These are phyloP conservation scores for Thamnophis sirtalis DNA, from an alignment of 2,113 vertebrate genomes.

Conservation along the genomic window DNA sequence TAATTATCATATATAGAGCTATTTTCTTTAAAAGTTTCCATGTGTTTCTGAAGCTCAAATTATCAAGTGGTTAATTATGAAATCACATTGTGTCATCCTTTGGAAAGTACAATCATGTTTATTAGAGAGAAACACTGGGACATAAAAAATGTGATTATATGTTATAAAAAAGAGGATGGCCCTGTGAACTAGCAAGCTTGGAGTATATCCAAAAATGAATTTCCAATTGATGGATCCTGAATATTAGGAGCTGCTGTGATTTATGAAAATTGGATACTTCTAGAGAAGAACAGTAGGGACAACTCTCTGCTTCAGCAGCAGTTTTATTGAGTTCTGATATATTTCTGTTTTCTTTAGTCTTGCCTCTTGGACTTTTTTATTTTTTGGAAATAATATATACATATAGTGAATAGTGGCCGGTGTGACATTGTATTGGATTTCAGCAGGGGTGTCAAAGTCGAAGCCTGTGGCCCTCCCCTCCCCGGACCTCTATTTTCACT, in stretches of 20 bases:
- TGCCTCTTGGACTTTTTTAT: neutral
- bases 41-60: neutral
- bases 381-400: too few relatives aligned
- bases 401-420: rapidly evolving
- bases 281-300: neutral
- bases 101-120: neutral
- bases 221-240: neutral
- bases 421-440: neutral
- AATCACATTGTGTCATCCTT: neutral
- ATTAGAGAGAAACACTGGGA: neutral
- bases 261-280: neutral
- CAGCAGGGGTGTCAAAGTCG: too few relatives aligned
- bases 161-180: neutral
- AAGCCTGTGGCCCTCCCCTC: too few relatives aligned
- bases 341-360: neutral
- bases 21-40: neutral
- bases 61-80: neutral
- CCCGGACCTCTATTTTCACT: too few relatives aligned
- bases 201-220: neutral
- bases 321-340: neutral
- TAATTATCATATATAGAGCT: neutral
- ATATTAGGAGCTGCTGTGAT: neutral
- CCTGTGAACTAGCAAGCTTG: neutral
- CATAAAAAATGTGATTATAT: neutral
- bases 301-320: neutral